Evolutionary conservation across 2,113 vertebrate genomes (phyloP), one percentile per base, ranked within the genome.

Genomic region (Rhinogobius similis): DNA sequence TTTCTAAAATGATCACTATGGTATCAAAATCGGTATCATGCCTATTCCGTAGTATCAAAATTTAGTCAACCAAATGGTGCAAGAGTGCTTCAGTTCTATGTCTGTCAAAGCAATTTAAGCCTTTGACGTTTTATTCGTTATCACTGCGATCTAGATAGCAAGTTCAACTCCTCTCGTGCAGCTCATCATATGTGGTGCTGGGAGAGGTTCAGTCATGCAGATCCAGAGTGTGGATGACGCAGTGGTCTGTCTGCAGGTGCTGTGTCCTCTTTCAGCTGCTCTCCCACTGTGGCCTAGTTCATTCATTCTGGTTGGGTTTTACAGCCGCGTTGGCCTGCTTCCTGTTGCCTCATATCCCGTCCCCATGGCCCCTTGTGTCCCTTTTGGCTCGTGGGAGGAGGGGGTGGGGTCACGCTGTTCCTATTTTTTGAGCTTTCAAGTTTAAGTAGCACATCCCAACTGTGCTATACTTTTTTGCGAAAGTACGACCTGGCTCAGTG

Each of bases 311-410:
- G 78, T 78, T 64, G 41, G 21, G 67, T 67, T 43, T 62, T 73
- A 65, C 76, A 43, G 20, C 50, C 41, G 76, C 36, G 77, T 76
- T 20, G 20, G 62, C 68, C 72, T n/a, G 69, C 73, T 89, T 90
- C 91, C 88, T 84, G 84, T 86, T 82, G 68, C 81, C 86, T 88
- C 81, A 87, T 29, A 83, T 91, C 85, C 88, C 53, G 67, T 81
- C 72, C 46, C 20, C 20, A 50, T 21, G 20, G 46, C n/a, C 46
- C 43, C 43, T 8, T 10, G 46, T 2, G 46, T 50, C 46, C 20
- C 77, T 75, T 80, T 68, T 44, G 44, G 82, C 77, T 83, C 83
- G 83, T 81, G 68, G 21, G 82, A 83, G 84, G 69, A 77, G 68
- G 73, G 72, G 32, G 43, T 71, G 65, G 80, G 78, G 87, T 88